Percentiles rank a stretch among this genome's conserved stretches.
Evolutionary conservation across 2,888 invertebrate species (phyloP).

Genomic region (Xestoiulus laeticollis): DNA sequence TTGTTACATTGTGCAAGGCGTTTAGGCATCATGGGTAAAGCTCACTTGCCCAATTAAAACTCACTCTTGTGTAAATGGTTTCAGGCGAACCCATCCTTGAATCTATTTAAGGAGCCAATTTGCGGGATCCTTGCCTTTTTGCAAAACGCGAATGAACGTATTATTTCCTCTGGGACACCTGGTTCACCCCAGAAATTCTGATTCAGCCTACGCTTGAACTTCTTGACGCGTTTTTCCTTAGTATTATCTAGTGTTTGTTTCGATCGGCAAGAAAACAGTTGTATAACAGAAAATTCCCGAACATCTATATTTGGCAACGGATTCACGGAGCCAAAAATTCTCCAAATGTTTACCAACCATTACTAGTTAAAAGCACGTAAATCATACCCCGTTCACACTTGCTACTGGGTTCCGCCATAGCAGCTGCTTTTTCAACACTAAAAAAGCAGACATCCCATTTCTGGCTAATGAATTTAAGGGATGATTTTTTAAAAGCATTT

Average conservation of each 20-base stretch:
- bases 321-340: constrained; percentile 2
- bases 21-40: too few species aligned
- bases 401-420: not conserved
- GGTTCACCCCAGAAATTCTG: not conserved
- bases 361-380: constrained; percentile 6
- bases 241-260: not conserved
- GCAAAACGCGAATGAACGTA: too few species aligned
- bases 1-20: too few species aligned
- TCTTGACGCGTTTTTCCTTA: too few species aligned
- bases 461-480: not conserved
- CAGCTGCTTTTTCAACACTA: not conserved
- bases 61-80: too few species aligned
- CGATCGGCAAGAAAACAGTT: not conserved
- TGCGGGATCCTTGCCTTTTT: too few species aligned
- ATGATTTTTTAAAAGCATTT: not conserved
- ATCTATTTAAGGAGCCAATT: too few species aligned
- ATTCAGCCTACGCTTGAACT: too few species aligned
- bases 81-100: too few species aligned
- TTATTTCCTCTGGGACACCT: not conserved
- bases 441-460: not conserved
- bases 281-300: not conserved
- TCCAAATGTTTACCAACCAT: not conserved
- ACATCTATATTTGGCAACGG: not conserved
- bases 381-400: not conserved
- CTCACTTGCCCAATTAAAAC: too few species aligned